Evolutionary conservation across 2,797 vertebrate species (phyloP), one percentile per base, ranked within the genome.

Genomic region (Anguilla pacifica): DNA sequence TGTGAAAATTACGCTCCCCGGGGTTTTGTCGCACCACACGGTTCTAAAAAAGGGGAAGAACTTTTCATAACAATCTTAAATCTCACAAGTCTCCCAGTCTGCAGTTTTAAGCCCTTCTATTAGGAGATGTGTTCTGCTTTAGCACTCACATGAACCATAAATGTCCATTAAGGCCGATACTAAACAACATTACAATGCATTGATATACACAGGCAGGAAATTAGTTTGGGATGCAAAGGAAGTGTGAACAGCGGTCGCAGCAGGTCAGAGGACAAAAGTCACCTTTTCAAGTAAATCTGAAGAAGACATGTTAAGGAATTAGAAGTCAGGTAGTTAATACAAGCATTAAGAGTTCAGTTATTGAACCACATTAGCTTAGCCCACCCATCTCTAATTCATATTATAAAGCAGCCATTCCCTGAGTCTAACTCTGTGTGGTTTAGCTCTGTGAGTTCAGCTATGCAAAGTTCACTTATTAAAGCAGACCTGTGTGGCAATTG

Each of bases 11-110:
- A 92, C 97, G 96, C 93, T 98, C 98, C 25, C 97, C 97, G 0
- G 97, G 98, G 90, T 97, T 98, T 92, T 98, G 98, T 84, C 97
- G 96, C 51, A 97, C 97, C 85, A 98, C 97, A 2, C 98, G 97
- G 90, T 98, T 98, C 97, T 98, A 94, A 87, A 94, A 92, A 87
- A 84, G 89, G 22, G 88, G 86, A 59, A 92, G 49, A 74, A 25
- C 25, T 81, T 86, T 57, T 61, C 19, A 85, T 35, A 88, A 85
- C 9, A 61, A 77, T 57, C 46, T 28, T 86, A 49, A 70, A 84
- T 43, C 31, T 3, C n/a, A 72, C 55, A 59, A 31, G 15, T 59
- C 3, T 19, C 46, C 46, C 46, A 25, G 43, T 82, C 22, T 51
- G 43, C 74, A 49, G 22, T 51, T 81, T 82, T 22, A 49, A 49